Base-by-base conservation (phyloP, 2,888 invertebrate species). In the Patella ulyssiponensis region DNA sequence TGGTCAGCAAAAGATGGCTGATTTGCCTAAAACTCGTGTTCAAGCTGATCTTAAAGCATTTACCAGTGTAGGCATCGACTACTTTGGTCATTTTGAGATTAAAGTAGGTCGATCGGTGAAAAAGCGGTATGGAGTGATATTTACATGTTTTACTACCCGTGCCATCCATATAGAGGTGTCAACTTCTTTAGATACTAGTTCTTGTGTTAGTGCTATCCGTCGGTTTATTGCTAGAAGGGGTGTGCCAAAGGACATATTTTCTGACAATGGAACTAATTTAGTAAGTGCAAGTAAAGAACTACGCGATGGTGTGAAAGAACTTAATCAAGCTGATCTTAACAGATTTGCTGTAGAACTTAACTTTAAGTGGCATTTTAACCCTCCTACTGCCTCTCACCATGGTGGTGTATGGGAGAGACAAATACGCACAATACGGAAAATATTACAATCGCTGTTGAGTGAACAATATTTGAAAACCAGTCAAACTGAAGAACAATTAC, bases 401-500 rank as follows among this genome's bases (percentile, higher is more conserved):
- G 73, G 73, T 53, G 73, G 73, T 9, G 73, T 73, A 23, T 73
- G 73, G 73, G 73, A 73, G 53, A 73, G 73, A 9, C 54, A 44
- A 51, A 75, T 69, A 71, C 52, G 15, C 23, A 70, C 53, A 20
- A 51, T 33, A 20, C 27, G 64, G 1, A 64, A 64, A 64, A 23
- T 64, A 23, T 23, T 64, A 12, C 64, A 64, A 64, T 64, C 64
- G 11, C 11, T 64, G 20, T 23, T 64, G 11, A 64, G 23, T 64
- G 64, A 64, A 64, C 64, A 64, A 23, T 64, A 23, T 20, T 20
- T 64, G 23, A 23, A 64, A 64, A 64, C 64, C 20, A 23, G 64
- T 64, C 20, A 64, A 64, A 23, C 64, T 70, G 80, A 82, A 33
- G 80, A 82, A 73, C 64, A 70, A 7, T 75, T 84, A 2, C 69